These are phyloP conservation scores for Tuta absoluta DNA, from an alignment of 2,888 invertebrate species.

Conservation along the genomic window DNA sequence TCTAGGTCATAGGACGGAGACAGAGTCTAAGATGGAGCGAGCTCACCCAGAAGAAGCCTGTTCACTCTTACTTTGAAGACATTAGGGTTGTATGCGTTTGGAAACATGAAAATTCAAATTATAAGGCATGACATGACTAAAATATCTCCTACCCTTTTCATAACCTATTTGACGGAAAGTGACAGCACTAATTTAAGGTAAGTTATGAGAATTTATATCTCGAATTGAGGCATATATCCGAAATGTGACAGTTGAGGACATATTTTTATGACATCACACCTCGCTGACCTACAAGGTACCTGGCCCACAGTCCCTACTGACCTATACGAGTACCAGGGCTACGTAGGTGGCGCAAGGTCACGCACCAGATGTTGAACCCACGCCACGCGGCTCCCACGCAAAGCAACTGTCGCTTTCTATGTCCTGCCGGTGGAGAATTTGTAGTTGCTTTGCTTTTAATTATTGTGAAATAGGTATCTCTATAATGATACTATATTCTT, in stretches of 20 bases:
- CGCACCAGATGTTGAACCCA: slow-evolving; percentile 62
- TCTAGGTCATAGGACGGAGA: too few species aligned
- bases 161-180: too few species aligned
- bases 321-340: slow-evolving; percentile 45
- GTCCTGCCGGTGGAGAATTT: slow-evolving; percentile 32
- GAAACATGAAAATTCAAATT: too few species aligned
- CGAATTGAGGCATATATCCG: too few species aligned
- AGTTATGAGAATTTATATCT: too few species aligned
- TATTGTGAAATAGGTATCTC: not conserved
- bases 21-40: too few species aligned
- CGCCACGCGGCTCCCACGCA: slow-evolving; percentile 43
- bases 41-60: too few species aligned
- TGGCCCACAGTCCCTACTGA: slow-evolving; percentile 37
- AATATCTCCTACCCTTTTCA: too few species aligned
- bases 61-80: too few species aligned
- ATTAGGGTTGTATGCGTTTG: too few species aligned
- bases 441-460: not conserved
- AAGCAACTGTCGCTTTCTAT: slow-evolving; percentile 35
- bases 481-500: not conserved
- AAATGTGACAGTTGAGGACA: not conserved
- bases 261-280: slow-evolving; percentile 32
- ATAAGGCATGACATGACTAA: too few species aligned
- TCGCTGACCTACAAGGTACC: slow-evolving; percentile 23
- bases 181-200: too few species aligned
- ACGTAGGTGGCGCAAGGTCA: slow-evolving; percentile 53